A percentile compares a stretch with the other conserved stretches of the same genome.
phyloP scores from a whole-genome alignment of 2,113 vertebrate genomes.

The Anarrhichthys ocellatus region DNA sequence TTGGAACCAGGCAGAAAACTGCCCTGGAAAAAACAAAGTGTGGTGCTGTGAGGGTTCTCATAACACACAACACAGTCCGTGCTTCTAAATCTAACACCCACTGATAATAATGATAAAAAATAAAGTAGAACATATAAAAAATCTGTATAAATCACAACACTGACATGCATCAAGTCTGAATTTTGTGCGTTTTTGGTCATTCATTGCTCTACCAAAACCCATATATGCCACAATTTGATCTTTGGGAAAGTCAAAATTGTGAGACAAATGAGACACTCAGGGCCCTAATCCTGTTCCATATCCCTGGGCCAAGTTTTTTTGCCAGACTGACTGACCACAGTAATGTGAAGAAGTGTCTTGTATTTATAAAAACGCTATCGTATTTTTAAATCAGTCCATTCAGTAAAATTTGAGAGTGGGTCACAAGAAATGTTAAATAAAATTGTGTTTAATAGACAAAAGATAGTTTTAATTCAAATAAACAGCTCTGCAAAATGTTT shows the following conservation, averaged over 20 bases:
- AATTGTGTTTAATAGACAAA: constrained; percentile 33
- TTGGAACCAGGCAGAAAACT: background rate
- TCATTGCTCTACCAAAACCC: background rate
- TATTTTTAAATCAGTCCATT: background rate
- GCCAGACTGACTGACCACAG: background rate
- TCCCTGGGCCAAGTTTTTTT: background rate
- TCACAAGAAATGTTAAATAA: background rate
- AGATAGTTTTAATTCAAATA: constrained; percentile 15
- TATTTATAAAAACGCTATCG: background rate
- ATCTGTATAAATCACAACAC: background rate
- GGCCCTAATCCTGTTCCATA: background rate
- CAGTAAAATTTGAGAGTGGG: background rate
- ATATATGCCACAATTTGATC: background rate
- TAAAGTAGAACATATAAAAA: too few relatives aligned
- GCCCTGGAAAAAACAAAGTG: background rate
- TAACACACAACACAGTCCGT: background rate
- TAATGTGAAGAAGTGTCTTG: background rate
- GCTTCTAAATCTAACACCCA: background rate
- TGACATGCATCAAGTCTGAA: background rate
- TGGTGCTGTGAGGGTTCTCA: too few relatives aligned
- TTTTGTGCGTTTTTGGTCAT: too few relatives aligned
- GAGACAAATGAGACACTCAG: background rate
- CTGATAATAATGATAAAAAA: too few relatives aligned
- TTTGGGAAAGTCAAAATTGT: background rate
- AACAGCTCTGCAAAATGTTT: constrained; percentile 26